A percentile compares a stretch with the other conserved stretches of the same genome.
Evolutionary conservation across 2,888 invertebrate species (phyloP).

Genomic region (Caenorhabditis macrosperma): DNA sequence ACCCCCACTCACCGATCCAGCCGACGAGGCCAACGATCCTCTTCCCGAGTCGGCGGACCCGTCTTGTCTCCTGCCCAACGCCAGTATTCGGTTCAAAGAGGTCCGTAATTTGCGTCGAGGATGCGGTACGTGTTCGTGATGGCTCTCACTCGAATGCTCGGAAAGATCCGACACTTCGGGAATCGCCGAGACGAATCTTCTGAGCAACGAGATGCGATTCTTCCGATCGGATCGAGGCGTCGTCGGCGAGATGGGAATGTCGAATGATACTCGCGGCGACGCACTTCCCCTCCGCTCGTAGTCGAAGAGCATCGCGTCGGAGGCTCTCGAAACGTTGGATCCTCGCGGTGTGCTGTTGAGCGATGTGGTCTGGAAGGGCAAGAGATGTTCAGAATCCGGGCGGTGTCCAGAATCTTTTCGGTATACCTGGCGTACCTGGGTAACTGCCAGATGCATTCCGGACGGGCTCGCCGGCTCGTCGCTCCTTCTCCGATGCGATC

Average conservation of each 20-base stretch:
- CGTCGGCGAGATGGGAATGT: conserved; percentile 50
- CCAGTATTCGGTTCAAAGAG: conserved; percentile 43
- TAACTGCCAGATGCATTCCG: conserved; percentile 50
- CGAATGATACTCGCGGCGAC: conserved; percentile 70
- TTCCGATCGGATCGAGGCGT: conserved; percentile 38
- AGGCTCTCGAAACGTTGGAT: conserved; percentile 60
- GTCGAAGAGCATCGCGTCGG: conserved; percentile 56
- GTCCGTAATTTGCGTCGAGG: conserved; percentile 25
- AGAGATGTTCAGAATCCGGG: not conserved
- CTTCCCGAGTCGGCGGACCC: conserved; percentile 65
- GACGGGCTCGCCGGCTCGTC: conserved; percentile 32
- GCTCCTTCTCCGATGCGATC: conserved; percentile 38
- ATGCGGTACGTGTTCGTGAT: conserved; percentile 68
- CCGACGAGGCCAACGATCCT: conserved; percentile 65
- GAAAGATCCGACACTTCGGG: conserved; percentile 71
- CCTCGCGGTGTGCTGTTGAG: conserved; percentile 69
- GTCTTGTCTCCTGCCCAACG: conserved; percentile 27
- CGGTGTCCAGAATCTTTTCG: not conserved
- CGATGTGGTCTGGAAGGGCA: conserved; percentile 67
- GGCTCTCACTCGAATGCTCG: conserved; percentile 70
- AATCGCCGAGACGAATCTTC: conserved; percentile 60
- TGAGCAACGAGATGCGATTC: conserved; percentile 39
- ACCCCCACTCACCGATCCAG: conserved; percentile 48
- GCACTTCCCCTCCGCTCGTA: conserved; percentile 51
- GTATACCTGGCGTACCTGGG: conserved; percentile 59